These are phyloP conservation scores for Scartelaos histophorus DNA, from an alignment of 2,113 vertebrate species.

Conservation along the genomic window DNA sequence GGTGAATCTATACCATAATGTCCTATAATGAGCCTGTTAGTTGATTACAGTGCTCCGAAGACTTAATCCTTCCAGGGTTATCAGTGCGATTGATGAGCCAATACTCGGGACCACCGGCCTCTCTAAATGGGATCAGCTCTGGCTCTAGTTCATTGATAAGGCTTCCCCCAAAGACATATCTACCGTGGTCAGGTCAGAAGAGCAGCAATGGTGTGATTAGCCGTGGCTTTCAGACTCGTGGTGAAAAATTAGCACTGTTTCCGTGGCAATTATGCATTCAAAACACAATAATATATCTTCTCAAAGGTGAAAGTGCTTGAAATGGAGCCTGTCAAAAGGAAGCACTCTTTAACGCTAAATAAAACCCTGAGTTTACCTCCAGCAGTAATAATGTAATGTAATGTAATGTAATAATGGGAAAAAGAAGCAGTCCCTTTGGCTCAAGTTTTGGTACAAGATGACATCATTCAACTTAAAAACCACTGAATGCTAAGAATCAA, in stretches of 20 bases:
- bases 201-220: neutral
- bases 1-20: constrained; percentile 73
- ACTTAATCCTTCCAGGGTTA: constrained; percentile 67
- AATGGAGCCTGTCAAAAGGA: too few species aligned
- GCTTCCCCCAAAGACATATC: constrained; percentile 26
- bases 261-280: neutral
- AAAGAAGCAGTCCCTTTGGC: too few species aligned
- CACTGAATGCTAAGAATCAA: neutral
- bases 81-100: constrained; percentile 71
- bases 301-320: too few species aligned
- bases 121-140: constrained; percentile 38
- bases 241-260: neutral
- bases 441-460: neutral
- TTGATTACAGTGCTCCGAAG: constrained; percentile 73
- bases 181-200: constrained; percentile 16
- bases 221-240: too few species aligned
- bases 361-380: too few species aligned
- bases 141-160: constrained; percentile 48
- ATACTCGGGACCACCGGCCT: constrained; percentile 35
- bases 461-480: neutral
- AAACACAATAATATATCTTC: neutral
- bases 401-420: too few species aligned
- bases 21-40: constrained; percentile 74
- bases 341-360: too few species aligned
- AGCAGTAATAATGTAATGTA: too few species aligned